These are phyloP conservation scores for Eupithecia vulgata DNA, from an alignment of 2,888 invertebrate species.

Conservation along the genomic window DNA sequence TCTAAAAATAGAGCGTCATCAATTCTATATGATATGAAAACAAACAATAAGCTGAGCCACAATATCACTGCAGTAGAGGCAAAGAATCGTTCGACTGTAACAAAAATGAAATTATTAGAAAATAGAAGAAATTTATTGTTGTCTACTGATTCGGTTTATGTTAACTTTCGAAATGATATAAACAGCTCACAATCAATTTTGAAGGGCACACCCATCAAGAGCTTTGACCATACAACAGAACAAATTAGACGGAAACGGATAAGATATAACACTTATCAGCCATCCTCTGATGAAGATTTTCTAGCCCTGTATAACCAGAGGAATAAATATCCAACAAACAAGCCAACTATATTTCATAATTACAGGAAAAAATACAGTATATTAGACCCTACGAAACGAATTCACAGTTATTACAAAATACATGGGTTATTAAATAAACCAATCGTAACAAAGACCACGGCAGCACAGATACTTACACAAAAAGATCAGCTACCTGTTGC, in stretches of 20 bases:
- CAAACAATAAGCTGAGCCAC: neutral
- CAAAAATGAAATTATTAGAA: neutral
- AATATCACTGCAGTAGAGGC: neutral
- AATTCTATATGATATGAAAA: neutral
- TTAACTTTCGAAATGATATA: neutral
- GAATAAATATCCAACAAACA: conserved; percentile 1
- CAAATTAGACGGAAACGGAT: conserved; percentile 39
- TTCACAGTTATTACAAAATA: conserved; percentile 3
- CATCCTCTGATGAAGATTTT: conserved; percentile 54
- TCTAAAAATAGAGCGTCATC: neutral
- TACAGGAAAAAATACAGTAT: conserved; percentile 3
- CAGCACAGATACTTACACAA: neutral
- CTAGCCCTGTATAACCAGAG: conserved; percentile 38
- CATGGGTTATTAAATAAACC: conserved; percentile 4
- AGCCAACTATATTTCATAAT: neutral
- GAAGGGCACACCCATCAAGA: neutral
- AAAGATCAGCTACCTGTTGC: neutral
- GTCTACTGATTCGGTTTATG: neutral
- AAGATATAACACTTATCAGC: conserved; percentile 65
- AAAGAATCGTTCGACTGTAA: neutral
- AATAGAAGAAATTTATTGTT: neutral
- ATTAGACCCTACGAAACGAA: neutral
- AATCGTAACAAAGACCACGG: neutral
- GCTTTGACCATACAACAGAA: neutral
- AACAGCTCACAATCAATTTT: neutral